These are phyloP conservation scores for Clarias batrachus DNA, from an alignment of 2,113 vertebrate species.

Conservation along the genomic window DNA sequence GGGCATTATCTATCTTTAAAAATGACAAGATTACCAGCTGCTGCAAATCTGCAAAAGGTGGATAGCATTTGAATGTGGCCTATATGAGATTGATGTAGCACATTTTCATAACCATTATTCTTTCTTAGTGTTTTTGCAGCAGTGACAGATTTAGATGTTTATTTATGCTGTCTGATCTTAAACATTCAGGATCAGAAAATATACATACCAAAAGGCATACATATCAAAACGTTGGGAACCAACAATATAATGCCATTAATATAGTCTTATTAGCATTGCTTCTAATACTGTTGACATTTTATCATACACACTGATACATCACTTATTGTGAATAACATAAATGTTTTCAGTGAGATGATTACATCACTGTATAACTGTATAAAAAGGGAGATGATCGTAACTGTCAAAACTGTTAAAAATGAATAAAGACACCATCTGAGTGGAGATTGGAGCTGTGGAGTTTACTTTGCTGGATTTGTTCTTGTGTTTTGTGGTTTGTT, in stretches of 20 bases:
- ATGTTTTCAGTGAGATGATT: slow-evolving; percentile 5
- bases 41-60: slow-evolving; percentile 23
- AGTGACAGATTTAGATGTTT: slow-evolving; percentile 6
- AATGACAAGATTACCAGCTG: background rate
- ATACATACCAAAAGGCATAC: background rate
- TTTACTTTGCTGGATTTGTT: too few relatives aligned
- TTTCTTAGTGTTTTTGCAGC: background rate
- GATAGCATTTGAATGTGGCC: background rate
- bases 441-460: background rate
- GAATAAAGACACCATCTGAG: background rate
- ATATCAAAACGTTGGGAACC: background rate
- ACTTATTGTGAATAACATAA: background rate
- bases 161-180: background rate
- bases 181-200: slow-evolving; percentile 4
- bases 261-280: background rate
- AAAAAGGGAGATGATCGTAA: slow-evolving; percentile 1
- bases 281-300: background rate
- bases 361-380: background rate
- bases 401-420: background rate
- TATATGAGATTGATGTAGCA: background rate
- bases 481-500: too few relatives aligned
- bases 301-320: background rate
- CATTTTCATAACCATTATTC: background rate
- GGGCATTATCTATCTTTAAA: background rate
- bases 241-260: slow-evolving; percentile 1